Evolutionary conservation across 1,140 invertebrate species (phyloP).

Genomic region (Trachymyrmex septentrionalis): DNA sequence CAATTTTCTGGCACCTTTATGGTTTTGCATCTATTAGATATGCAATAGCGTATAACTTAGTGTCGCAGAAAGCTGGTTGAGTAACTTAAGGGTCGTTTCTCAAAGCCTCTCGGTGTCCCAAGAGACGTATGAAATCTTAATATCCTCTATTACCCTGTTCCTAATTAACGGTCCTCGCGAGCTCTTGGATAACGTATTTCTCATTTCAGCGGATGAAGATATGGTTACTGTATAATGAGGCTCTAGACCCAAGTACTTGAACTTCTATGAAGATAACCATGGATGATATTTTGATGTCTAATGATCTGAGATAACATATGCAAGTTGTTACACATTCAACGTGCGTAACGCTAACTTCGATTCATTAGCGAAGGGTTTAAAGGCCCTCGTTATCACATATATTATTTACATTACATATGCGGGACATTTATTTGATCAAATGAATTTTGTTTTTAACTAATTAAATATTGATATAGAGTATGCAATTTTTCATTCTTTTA

Average conservation of each 20-base stretch:
- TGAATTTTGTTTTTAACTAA: background rate
- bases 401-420: slow-evolving; percentile 18
- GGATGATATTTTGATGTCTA: slow-evolving; percentile 52
- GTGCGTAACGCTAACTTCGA: slow-evolving; percentile 37
- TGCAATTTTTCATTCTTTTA: background rate
- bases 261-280: slow-evolving; percentile 34
- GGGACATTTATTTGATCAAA: slow-evolving; percentile 2
- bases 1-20: slow-evolving; percentile 4
- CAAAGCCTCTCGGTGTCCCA: slow-evolving; percentile 45
- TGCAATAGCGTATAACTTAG: background rate
- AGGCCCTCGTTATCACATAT: background rate
- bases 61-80: slow-evolving; percentile 48
- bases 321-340: slow-evolving; percentile 39
- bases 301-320: slow-evolving; percentile 54
- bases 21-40: slow-evolving; percentile 26
- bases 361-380: slow-evolving; percentile 29
- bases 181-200: slow-evolving; percentile 75
- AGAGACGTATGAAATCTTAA: slow-evolving; percentile 76
- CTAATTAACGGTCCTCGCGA: slow-evolving; percentile 72
- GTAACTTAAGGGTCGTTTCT: slow-evolving; percentile 72
- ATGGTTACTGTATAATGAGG: slow-evolving; percentile 70
- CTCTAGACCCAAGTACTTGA: slow-evolving; percentile 64
- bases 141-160: slow-evolving; percentile 75
- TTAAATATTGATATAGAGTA: slow-evolving; percentile 1
- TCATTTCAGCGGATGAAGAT: slow-evolving; percentile 60